phyloP scores from a whole-genome alignment of 2,113 vertebrate genomes.

The Sapayoa aenigma region DNA sequence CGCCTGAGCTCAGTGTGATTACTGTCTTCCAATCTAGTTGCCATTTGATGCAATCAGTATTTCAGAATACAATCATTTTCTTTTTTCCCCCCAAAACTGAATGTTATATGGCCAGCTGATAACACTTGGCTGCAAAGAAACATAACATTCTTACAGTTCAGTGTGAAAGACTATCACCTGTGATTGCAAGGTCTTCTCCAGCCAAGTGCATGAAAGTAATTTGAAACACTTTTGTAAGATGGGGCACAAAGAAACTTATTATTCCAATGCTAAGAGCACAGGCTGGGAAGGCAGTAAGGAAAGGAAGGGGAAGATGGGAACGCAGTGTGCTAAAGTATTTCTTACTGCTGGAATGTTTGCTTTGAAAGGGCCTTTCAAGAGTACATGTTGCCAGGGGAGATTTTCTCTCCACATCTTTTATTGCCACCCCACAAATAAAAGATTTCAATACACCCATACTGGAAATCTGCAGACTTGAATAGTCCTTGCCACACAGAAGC shows the following conservation, averaged over 20 bases:
- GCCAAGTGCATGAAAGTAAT: neutral
- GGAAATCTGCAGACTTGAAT: neutral
- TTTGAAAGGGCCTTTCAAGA: conserved; percentile 39
- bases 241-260: neutral
- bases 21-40: conserved; percentile 10
- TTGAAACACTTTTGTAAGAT: neutral
- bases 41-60: conserved; percentile 48
- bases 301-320: neutral
- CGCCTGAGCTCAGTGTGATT: neutral
- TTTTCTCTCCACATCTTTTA: conserved; percentile 20
- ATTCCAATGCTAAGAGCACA: neutral
- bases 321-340: neutral
- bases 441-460: neutral
- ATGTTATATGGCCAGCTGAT: neutral
- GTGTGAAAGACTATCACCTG: neutral
- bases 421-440: conserved; percentile 11
- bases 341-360: neutral
- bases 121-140: neutral
- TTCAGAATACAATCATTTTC: neutral
- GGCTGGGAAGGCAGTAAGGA: neutral
- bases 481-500: neutral
- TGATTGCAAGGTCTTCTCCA: neutral
- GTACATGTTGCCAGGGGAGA: conserved; percentile 43
- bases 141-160: neutral
- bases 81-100: rapidly evolving